Conservation (phyloP, 2,888 invertebrate species). For the Tipula confusa region DNA sequence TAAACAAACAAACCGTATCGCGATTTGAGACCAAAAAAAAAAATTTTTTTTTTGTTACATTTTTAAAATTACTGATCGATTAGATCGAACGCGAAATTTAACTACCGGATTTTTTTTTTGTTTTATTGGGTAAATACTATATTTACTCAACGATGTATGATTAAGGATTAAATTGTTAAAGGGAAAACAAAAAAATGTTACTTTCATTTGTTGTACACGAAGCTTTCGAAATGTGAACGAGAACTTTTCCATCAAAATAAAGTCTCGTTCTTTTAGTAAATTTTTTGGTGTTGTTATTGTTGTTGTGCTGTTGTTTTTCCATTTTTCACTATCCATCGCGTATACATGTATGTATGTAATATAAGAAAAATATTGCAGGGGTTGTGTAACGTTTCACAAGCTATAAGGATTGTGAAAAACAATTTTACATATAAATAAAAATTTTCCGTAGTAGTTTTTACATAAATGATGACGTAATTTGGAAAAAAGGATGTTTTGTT, state of each 20-base stretch:
- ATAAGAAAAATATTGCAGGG: neutral
- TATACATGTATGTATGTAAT: neutral
- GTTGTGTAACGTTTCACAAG: neutral
- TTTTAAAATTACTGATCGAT: neutral
- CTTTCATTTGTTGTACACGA: neutral
- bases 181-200: neutral
- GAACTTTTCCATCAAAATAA: neutral
- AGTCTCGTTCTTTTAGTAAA: neutral
- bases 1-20: neutral
- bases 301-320: neutral
- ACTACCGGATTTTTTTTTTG: neutral
- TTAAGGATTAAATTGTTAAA: neutral
- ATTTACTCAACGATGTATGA: neutral
- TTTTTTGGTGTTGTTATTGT: neutral
- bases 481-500: too few species aligned
- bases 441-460: too few species aligned
- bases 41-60: neutral
- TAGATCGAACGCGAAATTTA: neutral
- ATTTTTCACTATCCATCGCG: neutral
- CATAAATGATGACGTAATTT: too few species aligned
- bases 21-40: neutral
- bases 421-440: too few species aligned
- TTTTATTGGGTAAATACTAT: too few species aligned
- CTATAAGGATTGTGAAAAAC: too few species aligned
- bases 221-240: neutral